Base-by-base conservation (phyloP, 1,140 invertebrate species). In the Neuroterus valhalla region DNA sequence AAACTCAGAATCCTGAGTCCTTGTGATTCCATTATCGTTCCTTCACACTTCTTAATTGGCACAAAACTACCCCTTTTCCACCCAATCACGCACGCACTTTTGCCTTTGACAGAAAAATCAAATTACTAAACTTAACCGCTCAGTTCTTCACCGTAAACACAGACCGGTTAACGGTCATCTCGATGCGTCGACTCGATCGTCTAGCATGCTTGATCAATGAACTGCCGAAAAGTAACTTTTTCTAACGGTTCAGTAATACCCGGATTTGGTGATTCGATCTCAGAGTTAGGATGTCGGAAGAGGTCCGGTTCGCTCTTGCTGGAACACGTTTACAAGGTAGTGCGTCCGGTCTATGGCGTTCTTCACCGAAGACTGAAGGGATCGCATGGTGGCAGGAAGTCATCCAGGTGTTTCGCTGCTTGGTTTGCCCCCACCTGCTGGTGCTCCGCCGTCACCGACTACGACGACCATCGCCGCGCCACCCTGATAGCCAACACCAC, bases 351-450 rank as follows among this genome's bases (percentile, higher is more conserved):
- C 66, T 70, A 77, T 62, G 52, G 71, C 77, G 79, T 77, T 82
- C 77, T 79, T 79, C 75, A 77, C 77, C 82, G 78, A 85, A 82
- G 82, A 87, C 85, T 86, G 84, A 85, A 77, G 78, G 80, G 82
- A 81, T 83, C 81, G 79, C 82, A 73, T 72, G 71, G 66, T 76
- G 81, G 79, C 82, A 85, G 84, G 83, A 85, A 86, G 81, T 85
- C 82, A 81, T 85, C 85, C 86, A 88, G 84, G 84, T 87, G 86
- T 87, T 81, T 76, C 75, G 77, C 74, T 76, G 68, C 66, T 74
- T 48, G 69, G 46, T 67, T 31, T 76, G 46, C 77, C 77, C 76
- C 70, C 73, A 68, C 62, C 70, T 44, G 67, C 45, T 68, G 46
- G 48, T 46, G 72, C 81, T 73, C 83, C 82, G 23, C 52, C 45